Conservation (phyloP, 2,113 vertebrate species). For the Peromyscus maniculatus region DNA sequence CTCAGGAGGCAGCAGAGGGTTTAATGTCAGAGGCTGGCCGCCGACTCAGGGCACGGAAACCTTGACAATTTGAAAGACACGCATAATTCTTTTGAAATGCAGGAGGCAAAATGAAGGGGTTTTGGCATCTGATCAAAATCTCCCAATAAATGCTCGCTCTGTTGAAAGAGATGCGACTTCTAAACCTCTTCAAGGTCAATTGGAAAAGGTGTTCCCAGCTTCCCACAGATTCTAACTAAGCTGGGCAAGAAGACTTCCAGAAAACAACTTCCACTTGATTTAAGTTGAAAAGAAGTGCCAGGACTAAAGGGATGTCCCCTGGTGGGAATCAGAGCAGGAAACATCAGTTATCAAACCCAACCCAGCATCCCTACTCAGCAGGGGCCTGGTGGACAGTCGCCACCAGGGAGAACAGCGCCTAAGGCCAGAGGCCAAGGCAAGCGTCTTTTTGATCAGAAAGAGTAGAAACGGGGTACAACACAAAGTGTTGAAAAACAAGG, state of each 20-base stretch:
- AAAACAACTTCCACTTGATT: constrained; percentile 5
- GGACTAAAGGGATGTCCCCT: background rate
- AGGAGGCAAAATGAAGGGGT: background rate
- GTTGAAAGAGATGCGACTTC: background rate
- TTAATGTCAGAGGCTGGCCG: background rate
- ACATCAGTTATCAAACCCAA: background rate
- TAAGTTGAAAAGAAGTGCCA: constrained; percentile 25
- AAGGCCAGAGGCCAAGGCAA: background rate
- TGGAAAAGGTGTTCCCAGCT: background rate
- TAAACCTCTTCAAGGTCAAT: background rate
- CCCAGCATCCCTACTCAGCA: background rate
- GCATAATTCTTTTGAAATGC: background rate
- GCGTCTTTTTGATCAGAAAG: background rate
- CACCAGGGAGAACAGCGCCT: background rate
- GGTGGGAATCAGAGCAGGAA: constrained; percentile 9
- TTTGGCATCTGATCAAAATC: background rate
- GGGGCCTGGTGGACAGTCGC: background rate
- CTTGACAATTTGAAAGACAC: background rate
- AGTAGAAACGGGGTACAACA: background rate
- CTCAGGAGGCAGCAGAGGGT: background rate
- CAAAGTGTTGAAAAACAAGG: background rate
- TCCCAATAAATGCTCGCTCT: background rate
- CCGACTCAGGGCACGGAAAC: background rate
- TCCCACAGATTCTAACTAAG: background rate
- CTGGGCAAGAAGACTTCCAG: background rate